These are phyloP conservation scores for Parus major DNA, from an alignment of 2,113 vertebrate genomes.

Conservation along the genomic window DNA sequence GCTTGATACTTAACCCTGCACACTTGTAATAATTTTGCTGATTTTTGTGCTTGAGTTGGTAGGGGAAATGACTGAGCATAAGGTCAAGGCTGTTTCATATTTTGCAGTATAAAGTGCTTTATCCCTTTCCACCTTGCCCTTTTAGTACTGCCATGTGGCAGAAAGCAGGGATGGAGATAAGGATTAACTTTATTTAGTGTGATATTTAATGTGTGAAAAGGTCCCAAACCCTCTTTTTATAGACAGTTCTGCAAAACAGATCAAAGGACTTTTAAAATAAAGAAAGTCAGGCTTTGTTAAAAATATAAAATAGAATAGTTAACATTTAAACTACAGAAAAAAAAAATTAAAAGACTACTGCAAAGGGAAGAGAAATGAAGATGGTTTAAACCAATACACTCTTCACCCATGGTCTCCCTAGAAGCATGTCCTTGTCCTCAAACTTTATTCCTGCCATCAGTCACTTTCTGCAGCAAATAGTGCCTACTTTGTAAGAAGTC, in stretches of 20 bases:
- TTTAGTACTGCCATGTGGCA: neutral
- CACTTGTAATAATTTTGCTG: neutral
- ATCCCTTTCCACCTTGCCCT: neutral
- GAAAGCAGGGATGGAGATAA: neutral
- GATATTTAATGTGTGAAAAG: neutral
- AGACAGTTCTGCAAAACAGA: neutral
- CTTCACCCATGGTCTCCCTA: neutral
- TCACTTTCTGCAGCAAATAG: neutral
- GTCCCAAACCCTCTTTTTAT: neutral
- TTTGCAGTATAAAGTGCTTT: neutral
- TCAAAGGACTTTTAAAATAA: neutral
- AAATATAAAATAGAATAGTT: neutral
- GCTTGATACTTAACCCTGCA: neutral
- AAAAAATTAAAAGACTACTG: neutral
- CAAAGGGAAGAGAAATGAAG: neutral
- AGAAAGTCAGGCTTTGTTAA: neutral
- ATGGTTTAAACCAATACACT: neutral
- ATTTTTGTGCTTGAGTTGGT: neutral
- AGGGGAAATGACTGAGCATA: neutral
- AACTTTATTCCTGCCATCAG: neutral
- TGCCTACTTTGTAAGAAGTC: neutral
- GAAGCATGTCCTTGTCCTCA: neutral
- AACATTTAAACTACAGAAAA: neutral
- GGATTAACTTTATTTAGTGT: neutral
- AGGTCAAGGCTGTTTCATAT: neutral